Evolutionary conservation across 1,140 invertebrate genomes (phyloP).

Genomic region (Chironomus striatipennis): DNA sequence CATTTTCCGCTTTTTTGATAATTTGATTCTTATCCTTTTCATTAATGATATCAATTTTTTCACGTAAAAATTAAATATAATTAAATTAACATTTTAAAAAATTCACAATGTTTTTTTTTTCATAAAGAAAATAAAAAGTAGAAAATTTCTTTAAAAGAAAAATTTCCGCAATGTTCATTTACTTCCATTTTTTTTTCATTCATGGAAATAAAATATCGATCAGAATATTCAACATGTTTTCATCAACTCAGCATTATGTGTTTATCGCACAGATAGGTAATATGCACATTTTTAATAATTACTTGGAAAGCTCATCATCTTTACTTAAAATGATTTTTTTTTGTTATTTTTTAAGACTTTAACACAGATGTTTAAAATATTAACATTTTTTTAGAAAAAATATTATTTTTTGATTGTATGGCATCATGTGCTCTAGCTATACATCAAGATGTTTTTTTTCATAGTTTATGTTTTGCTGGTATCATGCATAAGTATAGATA

Average conservation of each 20-base stretch:
- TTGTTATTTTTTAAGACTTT: neutral
- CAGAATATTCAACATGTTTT: too few species aligned
- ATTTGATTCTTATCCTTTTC: too few species aligned
- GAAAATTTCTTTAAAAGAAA: neutral
- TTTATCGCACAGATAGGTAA: neutral
- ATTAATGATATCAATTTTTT: neutral
- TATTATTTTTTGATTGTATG: conserved; percentile 8
- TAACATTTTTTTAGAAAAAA: neutral
- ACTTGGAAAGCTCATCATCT: neutral
- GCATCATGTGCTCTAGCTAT: conserved; percentile 3
- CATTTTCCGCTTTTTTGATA: too few species aligned
- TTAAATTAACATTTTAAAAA: conserved; percentile 8
- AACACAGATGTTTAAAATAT: conserved; percentile 21
- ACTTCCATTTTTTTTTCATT: too few species aligned
- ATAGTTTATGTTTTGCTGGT: conserved; percentile 7
- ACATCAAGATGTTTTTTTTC: conserved; percentile 9
- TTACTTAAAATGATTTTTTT: neutral
- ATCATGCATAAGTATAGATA: neutral
- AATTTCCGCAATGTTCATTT: too few species aligned
- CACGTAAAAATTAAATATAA: neutral
- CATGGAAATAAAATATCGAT: too few species aligned
- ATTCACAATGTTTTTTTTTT: neutral
- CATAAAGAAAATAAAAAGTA: neutral
- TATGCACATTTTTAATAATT: neutral
- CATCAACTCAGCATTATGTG: too few species aligned